Base-by-base conservation (phyloP, 2,797 vertebrate genomes). In the Poecilia gillii region DNA sequence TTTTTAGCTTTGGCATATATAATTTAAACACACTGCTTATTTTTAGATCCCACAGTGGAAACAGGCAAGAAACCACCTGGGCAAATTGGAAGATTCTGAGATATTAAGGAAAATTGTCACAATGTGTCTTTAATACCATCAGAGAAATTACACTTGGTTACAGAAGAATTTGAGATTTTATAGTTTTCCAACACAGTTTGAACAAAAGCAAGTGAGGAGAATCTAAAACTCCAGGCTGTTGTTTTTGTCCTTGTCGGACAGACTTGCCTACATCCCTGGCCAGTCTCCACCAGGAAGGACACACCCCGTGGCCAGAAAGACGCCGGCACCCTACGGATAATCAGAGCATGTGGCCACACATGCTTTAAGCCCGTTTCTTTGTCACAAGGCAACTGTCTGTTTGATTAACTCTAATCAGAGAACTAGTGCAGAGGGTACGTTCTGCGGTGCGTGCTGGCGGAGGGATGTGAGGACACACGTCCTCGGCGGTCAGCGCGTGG, bases 121-220 rank as follows among this genome's bases (percentile, higher is more conserved):
- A 66, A 66, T 28, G 18, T 20, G 31, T 8, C 33, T 66, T 66
- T 23, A 39, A 36, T 86, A 82, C 89, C 86, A 86, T 88, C 84
- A 85, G 76, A 85, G 78, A 68, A 91, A 90, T 91, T 87, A 74
- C 81, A 84, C 91, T 83, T 91, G 87, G 87, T 94, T 90, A 91
- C 31, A 36, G 68, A 49, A 62, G 68, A 64, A 79, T 84, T 85
- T 83, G 81, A 75, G 74, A 78, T 70, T 66, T 72, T 46, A 70
- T 76, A 25, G 77, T 62, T 84, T 84, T 45, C 81, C 41, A 33
- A 55, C 82, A 85, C 74, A 59, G 79, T n/a, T 9, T 57, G 81
- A 91, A 89, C 75, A 87, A 86, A 91, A 72, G 75, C 46, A 70
- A 55, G 62, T 45, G 75, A 82, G 66, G 79, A 81, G 73, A 82